phyloP scores from a whole-genome alignment of 2,113 vertebrate species.

The Cavia porcellus region DNA sequence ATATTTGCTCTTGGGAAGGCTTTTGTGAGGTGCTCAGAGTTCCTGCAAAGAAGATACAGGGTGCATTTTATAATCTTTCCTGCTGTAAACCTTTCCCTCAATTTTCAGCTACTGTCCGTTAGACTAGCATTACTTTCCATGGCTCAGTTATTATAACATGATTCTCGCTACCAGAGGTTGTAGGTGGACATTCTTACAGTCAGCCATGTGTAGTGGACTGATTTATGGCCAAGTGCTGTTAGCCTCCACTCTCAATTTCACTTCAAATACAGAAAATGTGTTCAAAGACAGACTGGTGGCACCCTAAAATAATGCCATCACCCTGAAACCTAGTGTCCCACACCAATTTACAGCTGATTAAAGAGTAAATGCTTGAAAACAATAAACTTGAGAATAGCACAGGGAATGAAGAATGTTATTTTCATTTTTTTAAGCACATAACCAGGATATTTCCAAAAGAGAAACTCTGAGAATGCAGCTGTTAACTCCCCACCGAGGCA shows the following conservation, averaged over 20 bases:
- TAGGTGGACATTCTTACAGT: neutral
- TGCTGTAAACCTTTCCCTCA: neutral
- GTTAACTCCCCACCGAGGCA: conserved; percentile 74
- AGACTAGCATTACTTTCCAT: neutral
- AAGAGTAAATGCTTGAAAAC: conserved; percentile 29
- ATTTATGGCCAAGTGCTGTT: neutral
- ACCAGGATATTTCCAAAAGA: conserved; percentile 42
- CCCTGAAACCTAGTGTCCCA: neutral
- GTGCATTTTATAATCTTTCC: neutral
- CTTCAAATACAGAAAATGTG: conserved; percentile 6
- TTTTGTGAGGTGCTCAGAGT: conserved; percentile 44
- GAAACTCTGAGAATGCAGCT: conserved; percentile 67
- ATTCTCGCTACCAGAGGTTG: neutral
- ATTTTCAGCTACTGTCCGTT: neutral
- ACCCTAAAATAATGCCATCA: neutral
- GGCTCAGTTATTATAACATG: neutral
- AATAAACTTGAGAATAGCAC: neutral
- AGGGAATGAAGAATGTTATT: neutral
- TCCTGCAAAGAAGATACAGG: conserved; percentile 37
- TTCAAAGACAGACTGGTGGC: neutral
- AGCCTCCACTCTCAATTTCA: neutral
- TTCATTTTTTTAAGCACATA: conserved; percentile 50
- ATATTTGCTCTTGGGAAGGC: conserved; percentile 55
- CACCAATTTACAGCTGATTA: neutral
- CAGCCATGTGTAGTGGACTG: neutral